Conservation (phyloP, 2,888 invertebrate genomes). For the Tinea trinotella region DNA sequence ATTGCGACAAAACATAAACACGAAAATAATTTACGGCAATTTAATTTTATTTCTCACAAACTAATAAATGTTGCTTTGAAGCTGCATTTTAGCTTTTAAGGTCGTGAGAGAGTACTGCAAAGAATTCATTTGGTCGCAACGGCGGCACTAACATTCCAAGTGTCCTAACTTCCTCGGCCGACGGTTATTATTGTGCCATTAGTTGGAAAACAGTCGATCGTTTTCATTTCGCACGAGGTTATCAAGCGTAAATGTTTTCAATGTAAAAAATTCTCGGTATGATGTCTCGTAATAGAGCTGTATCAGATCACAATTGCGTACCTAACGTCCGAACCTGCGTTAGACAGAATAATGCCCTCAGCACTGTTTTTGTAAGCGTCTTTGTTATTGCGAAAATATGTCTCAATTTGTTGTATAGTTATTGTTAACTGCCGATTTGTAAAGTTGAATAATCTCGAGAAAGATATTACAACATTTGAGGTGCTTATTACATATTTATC, state of each 20-base stretch:
- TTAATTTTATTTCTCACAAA: conserved; percentile 4
- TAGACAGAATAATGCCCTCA: background rate
- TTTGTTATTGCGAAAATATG: conserved; percentile 14
- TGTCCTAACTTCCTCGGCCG: background rate
- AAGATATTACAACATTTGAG: conserved; percentile 1
- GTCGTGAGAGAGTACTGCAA: conserved; percentile 9
- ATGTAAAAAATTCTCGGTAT: background rate
- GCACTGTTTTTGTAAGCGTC: background rate
- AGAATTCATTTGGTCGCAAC: background rate
- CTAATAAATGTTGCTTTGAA: background rate
- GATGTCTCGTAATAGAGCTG: background rate
- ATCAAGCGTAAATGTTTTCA: background rate
- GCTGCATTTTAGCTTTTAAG: background rate
- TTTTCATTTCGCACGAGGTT: background rate
- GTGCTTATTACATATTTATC: background rate
- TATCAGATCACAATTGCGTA: background rate
- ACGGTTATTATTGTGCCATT: conserved; percentile 4
- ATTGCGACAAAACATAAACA: background rate
- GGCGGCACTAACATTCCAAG: background rate
- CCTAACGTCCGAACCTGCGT: conserved; percentile 1
- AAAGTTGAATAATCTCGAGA: conserved; percentile 1
- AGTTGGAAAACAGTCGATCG: conserved; percentile 5
- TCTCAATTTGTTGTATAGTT: conserved; percentile 6
- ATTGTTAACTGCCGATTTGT: conserved; percentile 13
- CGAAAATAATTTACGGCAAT: background rate